Percentiles rank a stretch among this genome's conserved stretches.
Conservation (phyloP, 2,797 vertebrate genomes). For the Paedocypris micromegethes region DNA sequence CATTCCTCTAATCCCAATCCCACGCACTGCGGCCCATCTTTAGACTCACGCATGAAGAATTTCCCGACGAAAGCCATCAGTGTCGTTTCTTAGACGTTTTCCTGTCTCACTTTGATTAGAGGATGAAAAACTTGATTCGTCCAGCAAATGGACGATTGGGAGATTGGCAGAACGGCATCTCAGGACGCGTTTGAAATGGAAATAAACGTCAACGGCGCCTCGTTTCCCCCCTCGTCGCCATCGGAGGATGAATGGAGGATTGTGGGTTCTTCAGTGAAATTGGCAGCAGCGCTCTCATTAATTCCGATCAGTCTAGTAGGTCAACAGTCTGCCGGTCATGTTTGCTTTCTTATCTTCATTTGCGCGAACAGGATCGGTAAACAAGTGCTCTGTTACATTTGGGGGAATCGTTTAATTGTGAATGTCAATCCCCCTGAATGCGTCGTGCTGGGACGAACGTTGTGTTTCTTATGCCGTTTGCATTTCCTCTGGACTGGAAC, state of each 20-base stretch:
- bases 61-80: too few species aligned
- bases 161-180: not conserved
- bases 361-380: conserved; percentile 52
- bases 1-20: conserved; percentile 16
- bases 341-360: conserved; percentile 54
- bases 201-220: not conserved
- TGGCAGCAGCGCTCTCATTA: conserved; percentile 52
- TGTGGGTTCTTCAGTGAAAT: conserved; percentile 34
- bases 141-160: not conserved
- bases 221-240: not conserved
- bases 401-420: conserved; percentile 48
- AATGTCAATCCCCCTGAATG: conserved; percentile 23
- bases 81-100: not conserved
- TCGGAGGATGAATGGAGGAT: conserved; percentile 31
- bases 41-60: not conserved
- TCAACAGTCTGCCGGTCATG: conserved; percentile 47
- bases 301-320: conserved; percentile 43
- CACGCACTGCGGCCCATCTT: conserved; percentile 5
- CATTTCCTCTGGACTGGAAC: conserved; percentile 38
- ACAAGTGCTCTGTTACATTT: conserved; percentile 53
- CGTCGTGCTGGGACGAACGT: conserved; percentile 28
- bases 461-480: conserved; percentile 46
- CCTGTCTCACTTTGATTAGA: not conserved
- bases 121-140: not conserved
- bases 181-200: conserved; percentile 14